A percentile compares a stretch with the other conserved stretches of the same genome.
These are phyloP conservation scores for Lithophane ornitopus DNA, from an alignment of 2,888 invertebrate genomes.

Conservation along the genomic window DNA sequence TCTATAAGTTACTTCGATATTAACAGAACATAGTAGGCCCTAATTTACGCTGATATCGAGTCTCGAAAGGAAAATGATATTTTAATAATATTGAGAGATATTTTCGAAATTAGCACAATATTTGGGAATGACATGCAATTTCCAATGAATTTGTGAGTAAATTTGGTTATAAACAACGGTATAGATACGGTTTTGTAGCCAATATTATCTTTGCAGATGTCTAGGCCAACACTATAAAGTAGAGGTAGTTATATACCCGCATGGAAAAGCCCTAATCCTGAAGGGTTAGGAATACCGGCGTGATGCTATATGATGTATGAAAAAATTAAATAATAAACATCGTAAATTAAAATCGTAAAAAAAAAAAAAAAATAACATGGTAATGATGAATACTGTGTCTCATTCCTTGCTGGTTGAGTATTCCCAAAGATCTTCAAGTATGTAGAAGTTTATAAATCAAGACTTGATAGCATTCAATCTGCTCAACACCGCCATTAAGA, in stretches of 20 bases:
- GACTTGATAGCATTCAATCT: too few species aligned
- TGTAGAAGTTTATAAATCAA: not conserved
- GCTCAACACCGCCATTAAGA: too few species aligned
- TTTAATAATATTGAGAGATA: slow-evolving; percentile 11
- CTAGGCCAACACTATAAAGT: not conserved
- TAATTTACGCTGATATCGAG: slow-evolving; percentile 5
- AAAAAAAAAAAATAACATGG: too few species aligned
- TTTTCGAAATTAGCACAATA: not conserved
- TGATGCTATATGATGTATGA: not conserved
- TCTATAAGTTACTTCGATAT: slow-evolving; percentile 20
- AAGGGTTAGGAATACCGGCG: not conserved
- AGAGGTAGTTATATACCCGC: not conserved
- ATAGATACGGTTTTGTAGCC: not conserved
- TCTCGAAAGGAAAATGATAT: slow-evolving; percentile 6
- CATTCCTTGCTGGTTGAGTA: too few species aligned
- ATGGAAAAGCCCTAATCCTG: too few species aligned
- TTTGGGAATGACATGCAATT: not conserved
- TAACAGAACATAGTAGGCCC: slow-evolving; percentile 6
- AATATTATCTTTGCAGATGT: not conserved
- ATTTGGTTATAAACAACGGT: not conserved
- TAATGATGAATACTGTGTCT: too few species aligned
- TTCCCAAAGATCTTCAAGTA: not conserved
- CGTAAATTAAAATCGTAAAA: too few species aligned
- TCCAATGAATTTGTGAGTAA: not conserved
- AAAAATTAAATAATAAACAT: not conserved